phyloP scores from a whole-genome alignment of 2,888 invertebrate species.

The Vannuccia rotundouncinata region DNA sequence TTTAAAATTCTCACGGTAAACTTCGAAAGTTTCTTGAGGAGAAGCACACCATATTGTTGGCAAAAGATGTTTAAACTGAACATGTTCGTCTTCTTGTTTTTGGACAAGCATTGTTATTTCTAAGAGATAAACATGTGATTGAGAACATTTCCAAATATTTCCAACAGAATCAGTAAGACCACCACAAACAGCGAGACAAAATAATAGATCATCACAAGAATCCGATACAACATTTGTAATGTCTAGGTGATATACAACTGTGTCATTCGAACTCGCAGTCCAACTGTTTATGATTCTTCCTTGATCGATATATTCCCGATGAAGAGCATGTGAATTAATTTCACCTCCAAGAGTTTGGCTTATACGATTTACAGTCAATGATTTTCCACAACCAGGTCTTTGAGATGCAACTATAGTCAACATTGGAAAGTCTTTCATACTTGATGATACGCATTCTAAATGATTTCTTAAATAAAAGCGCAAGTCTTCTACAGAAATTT shows the following conservation, averaged over 20 bases:
- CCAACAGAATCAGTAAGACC: background rate
- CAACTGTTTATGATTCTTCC: background rate
- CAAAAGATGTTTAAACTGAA: background rate
- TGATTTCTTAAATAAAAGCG: background rate
- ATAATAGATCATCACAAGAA: slow-evolving; percentile 14
- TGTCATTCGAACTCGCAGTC: background rate
- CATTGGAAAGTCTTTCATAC: background rate
- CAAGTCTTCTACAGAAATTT: background rate
- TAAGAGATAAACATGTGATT: background rate
- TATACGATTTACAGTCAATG: background rate
- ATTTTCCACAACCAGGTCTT: background rate
- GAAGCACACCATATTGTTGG: background rate
- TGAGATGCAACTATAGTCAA: background rate
- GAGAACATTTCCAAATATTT: background rate
- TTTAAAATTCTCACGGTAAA: background rate
- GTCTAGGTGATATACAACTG: background rate
- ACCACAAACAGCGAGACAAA: background rate
- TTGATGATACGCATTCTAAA: background rate
- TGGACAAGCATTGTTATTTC: background rate
- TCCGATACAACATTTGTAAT: background rate
- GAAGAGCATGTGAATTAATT: background rate
- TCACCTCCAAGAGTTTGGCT: background rate
- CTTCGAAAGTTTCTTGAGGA: background rate
- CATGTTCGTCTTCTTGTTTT: background rate
- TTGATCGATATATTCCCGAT: background rate